Evolutionary conservation across 2,113 vertebrate genomes (phyloP), one percentile per base, ranked within the genome.

Genomic region (Arenaria interpres): DNA sequence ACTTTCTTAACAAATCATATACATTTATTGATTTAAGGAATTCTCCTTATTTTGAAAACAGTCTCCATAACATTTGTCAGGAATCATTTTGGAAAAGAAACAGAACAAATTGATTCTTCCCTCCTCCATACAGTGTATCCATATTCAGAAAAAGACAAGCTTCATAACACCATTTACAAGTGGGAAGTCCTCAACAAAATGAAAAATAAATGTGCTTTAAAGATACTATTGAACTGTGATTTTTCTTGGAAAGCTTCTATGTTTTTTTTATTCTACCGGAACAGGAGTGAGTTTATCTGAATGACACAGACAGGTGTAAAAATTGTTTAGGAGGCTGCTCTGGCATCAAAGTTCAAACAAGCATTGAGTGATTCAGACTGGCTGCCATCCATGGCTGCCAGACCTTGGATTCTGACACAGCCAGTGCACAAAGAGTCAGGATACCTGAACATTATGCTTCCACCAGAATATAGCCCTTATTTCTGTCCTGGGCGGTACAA

Each of bases 271-370:
- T 84, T 92, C 67, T 87, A 62, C 43, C 91, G 39, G 85, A 96
- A 97, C 69, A 73, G 45, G 51, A 94, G 12, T 69, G 35, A 80
- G 67, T 97, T 96, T 96, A 90, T 98, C 91, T 95, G 85, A 91
- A 89, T 79, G 53, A 89, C 86, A 92, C 59, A 93, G 72, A 69
- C 41, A 94, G 53, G 60, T 90, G 92, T 85, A 94, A 91, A 96
- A 96, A 84, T 84, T 32, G 4, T 84, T 96, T 85, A 78, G 80
- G 37, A 81, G 84, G 43, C 39, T 89, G 69, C 64, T 95, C 86
- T 92, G 64, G 86, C 73, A 78, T 48, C 46, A 68, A 84, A 75
- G 83, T 92, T 92, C 91, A 94, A 87, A 72, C 14, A 91, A 94
- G 80, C 73, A 94, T 14, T 51, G 76, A 78, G 18, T 64, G 46